Evolutionary conservation across 2,797 vertebrate genomes (phyloP), one percentile per base, ranked within the genome.

Genomic region (Notoglanidium macrostoma): DNA sequence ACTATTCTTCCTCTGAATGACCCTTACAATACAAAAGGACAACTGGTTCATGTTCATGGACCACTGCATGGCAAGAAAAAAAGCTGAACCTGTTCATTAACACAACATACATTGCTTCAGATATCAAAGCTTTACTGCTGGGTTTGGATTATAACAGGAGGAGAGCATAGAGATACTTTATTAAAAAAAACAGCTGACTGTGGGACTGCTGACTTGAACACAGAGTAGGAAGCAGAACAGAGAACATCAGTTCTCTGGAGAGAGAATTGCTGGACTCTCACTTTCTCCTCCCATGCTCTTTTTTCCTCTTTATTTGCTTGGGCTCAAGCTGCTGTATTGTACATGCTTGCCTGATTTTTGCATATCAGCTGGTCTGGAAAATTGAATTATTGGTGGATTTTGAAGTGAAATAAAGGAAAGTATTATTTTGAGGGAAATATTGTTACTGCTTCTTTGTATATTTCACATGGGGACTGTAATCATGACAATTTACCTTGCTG

Each of bases 281-380:
- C 55, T 91, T 91, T 89, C 87, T 89, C 78, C 89, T 91, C 90
- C 87, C 86, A 90, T 89, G 86, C 88, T 89, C 88, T 89, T 90
- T 87, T 86, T 72, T 77, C 76, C 70, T 86, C 84, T 67, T 73
- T 78, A 86, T 83, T 78, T 23, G 84, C 87, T 88, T 85, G 83
- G 87, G 86, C 89, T 90, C 85, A 88, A 89, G 89, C 88, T 90
- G 89, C 90, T 91, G 88, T 91, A 91, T 88, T 90, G 90, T 91
- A 87, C 88, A 90, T 89, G 90, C 90, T 91, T 91, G 90, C 88
- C 86, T 91, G 88, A 78, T 89, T 91, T 91, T 91, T 90, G 89
- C 90, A 88, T 88, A 88, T 89, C 88, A 91, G 90, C 90, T 90
- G 90, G 90, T 91, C 89, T 91, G 90, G 87, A 89, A 89, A 91